These are phyloP conservation scores for Sthenelais limicola DNA, from an alignment of 2,888 invertebrate species.

Conservation along the genomic window DNA sequence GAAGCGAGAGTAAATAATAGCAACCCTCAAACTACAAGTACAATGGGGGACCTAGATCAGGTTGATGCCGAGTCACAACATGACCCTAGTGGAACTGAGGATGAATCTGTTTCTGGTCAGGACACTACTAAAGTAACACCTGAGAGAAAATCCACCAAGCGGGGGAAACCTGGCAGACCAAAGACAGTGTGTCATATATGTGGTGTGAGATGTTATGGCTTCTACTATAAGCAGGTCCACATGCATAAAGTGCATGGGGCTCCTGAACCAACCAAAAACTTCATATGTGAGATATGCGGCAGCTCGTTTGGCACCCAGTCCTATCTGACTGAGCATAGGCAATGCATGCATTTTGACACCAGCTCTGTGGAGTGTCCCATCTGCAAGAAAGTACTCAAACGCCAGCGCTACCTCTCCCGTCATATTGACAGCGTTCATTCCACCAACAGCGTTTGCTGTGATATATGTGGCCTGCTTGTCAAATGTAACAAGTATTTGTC, in stretches of 20 bases:
- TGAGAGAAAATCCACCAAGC: too few species aligned
- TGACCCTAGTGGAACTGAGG: too few species aligned
- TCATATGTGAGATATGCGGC: conserved; percentile 3
- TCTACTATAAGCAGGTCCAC: too few species aligned
- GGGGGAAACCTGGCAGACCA: too few species aligned
- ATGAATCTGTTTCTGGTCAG: too few species aligned
- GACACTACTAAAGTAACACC: too few species aligned
- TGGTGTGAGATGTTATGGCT: too few species aligned
- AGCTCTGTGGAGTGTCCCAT: neutral
- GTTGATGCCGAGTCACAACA: too few species aligned
- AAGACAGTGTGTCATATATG: too few species aligned
- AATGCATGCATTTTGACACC: neutral
- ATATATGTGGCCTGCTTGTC: conserved; percentile 52
- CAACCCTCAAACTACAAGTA: too few species aligned
- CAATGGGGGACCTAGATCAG: too few species aligned
- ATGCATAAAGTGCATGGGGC: conserved; percentile 8
- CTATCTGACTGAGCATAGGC: neutral
- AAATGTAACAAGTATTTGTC: conserved; percentile 43
- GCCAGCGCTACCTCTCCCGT: neutral
- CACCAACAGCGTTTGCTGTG: conserved; percentile 49
- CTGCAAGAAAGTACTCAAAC: neutral
- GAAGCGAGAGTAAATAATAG: too few species aligned
- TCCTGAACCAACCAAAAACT: neutral
- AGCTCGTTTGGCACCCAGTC: neutral
- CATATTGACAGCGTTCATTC: conserved; percentile 15